Evolutionary conservation across 2,113 vertebrate species (phyloP).

Genomic region (Centropus bengalensis): DNA sequence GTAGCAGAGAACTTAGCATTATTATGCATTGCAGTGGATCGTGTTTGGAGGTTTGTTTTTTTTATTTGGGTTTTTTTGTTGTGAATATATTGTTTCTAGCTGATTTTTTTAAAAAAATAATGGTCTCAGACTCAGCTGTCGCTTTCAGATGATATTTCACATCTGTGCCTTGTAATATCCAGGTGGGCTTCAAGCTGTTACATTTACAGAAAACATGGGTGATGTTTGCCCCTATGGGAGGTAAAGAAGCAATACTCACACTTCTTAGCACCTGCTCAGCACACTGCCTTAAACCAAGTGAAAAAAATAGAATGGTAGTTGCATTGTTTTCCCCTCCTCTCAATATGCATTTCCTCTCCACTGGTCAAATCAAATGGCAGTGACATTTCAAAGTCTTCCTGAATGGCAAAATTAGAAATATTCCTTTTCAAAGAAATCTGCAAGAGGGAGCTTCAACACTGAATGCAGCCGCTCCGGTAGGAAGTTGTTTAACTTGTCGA

Average conservation of each 20-base stretch:
- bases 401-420: conserved; percentile 23
- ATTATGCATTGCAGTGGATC: not conserved
- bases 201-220: not conserved
- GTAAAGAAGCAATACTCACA: not conserved
- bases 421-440: not conserved
- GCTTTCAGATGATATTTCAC: not conserved
- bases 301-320: not conserved
- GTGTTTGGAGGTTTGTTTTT: not conserved
- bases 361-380: conserved; percentile 11
- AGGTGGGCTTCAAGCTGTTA: not conserved
- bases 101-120: not conserved
- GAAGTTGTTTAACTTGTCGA: conserved; percentile 56
- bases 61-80: not conserved
- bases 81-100: not conserved
- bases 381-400: conserved; percentile 52
- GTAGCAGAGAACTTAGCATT: not conserved
- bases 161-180: not conserved
- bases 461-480: not conserved
- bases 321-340: not conserved
- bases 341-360: not conserved
- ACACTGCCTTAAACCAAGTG: not conserved
- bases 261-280: not conserved
- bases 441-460: not conserved
- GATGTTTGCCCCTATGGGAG: not conserved
- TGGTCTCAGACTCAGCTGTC: not conserved